Conservation (phyloP, 2,797 vertebrate genomes). For the Erpetoichthys calabaricus region DNA sequence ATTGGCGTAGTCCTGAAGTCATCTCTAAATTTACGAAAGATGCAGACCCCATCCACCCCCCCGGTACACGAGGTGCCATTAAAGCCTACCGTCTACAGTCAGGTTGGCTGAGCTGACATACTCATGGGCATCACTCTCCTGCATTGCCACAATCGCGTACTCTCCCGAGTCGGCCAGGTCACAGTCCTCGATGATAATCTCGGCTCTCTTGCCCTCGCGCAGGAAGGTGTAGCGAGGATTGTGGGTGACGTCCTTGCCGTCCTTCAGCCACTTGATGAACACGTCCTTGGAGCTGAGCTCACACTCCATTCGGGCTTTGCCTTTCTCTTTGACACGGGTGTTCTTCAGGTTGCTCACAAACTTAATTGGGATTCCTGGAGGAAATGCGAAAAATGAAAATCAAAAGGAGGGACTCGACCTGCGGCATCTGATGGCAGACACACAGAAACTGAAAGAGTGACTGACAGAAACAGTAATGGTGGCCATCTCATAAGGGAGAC, state of each 20-base stretch:
- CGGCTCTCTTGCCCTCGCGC: slow-evolving; percentile 35
- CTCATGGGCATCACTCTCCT: slow-evolving; percentile 34
- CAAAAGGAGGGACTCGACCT: background rate
- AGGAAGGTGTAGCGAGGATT: slow-evolving; percentile 28
- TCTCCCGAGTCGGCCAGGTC: slow-evolving; percentile 30
- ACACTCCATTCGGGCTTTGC: slow-evolving; percentile 32
- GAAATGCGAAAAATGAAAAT: background rate
- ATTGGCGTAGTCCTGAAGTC: too few species aligned
- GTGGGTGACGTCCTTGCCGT: slow-evolving; percentile 27
- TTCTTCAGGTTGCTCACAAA: slow-evolving; percentile 46
- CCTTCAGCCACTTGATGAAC: slow-evolving; percentile 35
- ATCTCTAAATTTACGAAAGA: too few species aligned
- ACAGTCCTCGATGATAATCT: slow-evolving; percentile 36
- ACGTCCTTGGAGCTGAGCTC: slow-evolving; percentile 45
- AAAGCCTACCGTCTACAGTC: slow-evolving; percentile 32
- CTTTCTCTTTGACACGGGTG: slow-evolving; percentile 31
- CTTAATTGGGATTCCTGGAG: slow-evolving; percentile 35
- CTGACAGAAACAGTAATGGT: slow-evolving; percentile 1
- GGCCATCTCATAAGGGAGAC: background rate
- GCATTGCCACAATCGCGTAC: slow-evolving; percentile 28
- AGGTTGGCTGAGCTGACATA: slow-evolving; percentile 32
- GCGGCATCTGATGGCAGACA: background rate
- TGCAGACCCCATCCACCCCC: too few species aligned
- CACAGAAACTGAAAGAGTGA: background rate
- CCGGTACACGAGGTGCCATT: too few species aligned